Percentiles rank a stretch among this genome's conserved stretches.
These are phyloP conservation scores for Parnassius apollo DNA, from an alignment of 2,888 invertebrate species.

Conservation along the genomic window DNA sequence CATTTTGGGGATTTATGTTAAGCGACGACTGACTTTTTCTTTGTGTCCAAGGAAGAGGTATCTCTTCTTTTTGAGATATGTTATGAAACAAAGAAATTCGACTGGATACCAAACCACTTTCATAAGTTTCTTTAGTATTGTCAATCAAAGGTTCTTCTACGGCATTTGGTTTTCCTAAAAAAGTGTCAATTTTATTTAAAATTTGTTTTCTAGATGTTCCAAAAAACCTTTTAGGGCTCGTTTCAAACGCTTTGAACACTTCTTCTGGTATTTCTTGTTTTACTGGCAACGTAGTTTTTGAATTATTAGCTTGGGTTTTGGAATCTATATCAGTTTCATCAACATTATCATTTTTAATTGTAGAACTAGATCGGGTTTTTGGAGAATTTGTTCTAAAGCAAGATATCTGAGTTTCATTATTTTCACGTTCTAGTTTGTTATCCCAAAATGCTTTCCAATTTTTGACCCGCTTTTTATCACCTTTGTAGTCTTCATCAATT, in stretches of 20 bases:
- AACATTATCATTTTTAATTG: background rate
- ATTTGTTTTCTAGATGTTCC: slow-evolving; percentile 74
- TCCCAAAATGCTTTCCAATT: slow-evolving; percentile 75
- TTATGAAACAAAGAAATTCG: slow-evolving; percentile 72
- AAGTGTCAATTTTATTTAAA: slow-evolving; percentile 70
- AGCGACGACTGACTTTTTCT: slow-evolving; percentile 59
- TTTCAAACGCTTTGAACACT: slow-evolving; percentile 75
- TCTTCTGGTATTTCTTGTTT: slow-evolving; percentile 73
- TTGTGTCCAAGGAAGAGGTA: slow-evolving; percentile 41
- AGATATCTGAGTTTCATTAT: slow-evolving; percentile 37
- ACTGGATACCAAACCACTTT: slow-evolving; percentile 73
- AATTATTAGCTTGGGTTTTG: slow-evolving; percentile 23
- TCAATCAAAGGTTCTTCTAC: slow-evolving; percentile 45
- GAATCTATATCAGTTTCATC: slow-evolving; percentile 1
- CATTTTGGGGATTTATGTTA: slow-evolving; percentile 49
- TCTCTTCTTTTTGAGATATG: slow-evolving; percentile 62
- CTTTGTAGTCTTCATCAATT: slow-evolving; percentile 32
- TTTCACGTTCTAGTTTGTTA: slow-evolving; percentile 56
- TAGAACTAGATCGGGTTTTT: background rate
- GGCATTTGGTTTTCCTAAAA: slow-evolving; percentile 58
- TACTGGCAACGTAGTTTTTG: slow-evolving; percentile 33
- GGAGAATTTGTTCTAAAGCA: slow-evolving; percentile 38
- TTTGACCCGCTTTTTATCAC: slow-evolving; percentile 54
- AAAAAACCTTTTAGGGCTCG: slow-evolving; percentile 74
- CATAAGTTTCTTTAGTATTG: slow-evolving; percentile 47